phyloP scores from a whole-genome alignment of 2,888 invertebrate genomes.

The Sisyra nigra region DNA sequence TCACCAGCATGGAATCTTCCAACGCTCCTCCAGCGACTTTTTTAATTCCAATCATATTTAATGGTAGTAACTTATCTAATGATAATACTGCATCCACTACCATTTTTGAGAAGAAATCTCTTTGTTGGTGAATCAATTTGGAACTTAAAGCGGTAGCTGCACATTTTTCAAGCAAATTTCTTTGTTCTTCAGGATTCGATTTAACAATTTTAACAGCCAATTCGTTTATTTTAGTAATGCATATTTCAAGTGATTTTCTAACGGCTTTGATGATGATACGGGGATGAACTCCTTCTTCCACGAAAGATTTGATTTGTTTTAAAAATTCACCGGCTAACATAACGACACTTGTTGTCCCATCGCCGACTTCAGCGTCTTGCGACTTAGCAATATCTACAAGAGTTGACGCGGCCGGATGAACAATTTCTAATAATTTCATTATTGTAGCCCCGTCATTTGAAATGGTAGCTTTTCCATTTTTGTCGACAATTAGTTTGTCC shows the following conservation, averaged over 20 bases:
- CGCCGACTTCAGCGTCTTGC: conserved; percentile 97
- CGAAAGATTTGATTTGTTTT: conserved; percentile 78
- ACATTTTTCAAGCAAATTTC: conserved; percentile 65
- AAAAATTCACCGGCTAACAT: conserved; percentile 89
- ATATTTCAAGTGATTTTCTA: conserved; percentile 66
- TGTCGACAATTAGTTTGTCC: conserved; percentile 95
- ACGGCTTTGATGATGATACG: conserved; percentile 82
- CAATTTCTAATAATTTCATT: conserved; percentile 91
- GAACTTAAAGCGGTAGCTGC: conserved; percentile 94
- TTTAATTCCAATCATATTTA: conserved; percentile 99
- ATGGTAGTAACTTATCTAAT: conserved; percentile 75
- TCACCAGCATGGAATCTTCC: conserved; percentile 78
- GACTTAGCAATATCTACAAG: conserved; percentile 98
- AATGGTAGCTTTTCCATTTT: conserved; percentile 81
- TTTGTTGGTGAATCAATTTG: conserved; percentile 91
- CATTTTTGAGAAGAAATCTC: conserved; percentile 90
- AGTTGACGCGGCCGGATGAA: conserved; percentile 96
- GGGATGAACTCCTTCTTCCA: conserved; percentile 95
- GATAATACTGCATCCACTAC: conserved; percentile 93
- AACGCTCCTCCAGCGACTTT: conserved; percentile 73
- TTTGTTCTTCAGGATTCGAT: conserved; percentile 39
- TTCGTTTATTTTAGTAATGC: conserved; percentile 66
- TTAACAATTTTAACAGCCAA: conserved; percentile 68
- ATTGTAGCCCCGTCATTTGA: conserved; percentile 99
- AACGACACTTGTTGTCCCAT: conserved; percentile 97